Evolutionary conservation across 2,113 vertebrate genomes (phyloP), one percentile per base, ranked within the genome.

Genomic region (Taurulus bubalis): DNA sequence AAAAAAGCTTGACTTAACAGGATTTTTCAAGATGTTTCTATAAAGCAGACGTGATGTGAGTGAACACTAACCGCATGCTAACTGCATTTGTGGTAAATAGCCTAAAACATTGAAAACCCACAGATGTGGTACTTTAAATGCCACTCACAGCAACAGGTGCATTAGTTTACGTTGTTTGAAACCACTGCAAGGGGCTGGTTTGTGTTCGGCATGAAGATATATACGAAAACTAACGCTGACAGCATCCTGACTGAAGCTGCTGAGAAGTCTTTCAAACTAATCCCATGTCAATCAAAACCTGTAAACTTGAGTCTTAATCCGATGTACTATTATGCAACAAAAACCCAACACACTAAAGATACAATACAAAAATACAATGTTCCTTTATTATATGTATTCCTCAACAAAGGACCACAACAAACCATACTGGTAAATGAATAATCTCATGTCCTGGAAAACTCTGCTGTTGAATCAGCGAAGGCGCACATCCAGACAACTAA

Each of bases 371-470:
- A 87, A 89, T 89, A 86, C 88, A 90, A 82, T 86, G 70, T 87
- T 85, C 55, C 51, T 93, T 93, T 91, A 94, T 92, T 91, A 76
- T 88, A 86, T 75, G 66, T 74, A 68, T 64, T 89, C 86, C 86
- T 92, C 79, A 71, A 77, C 58, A 56, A 87, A 90, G 83, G 85
- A 32, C 30, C 30, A 91, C 60, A 70, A 84, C 75, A 88, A 88
- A 80, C 58, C 66, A 40, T 82, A 82, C 42, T 68, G 42, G 64
- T 85, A 59, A 84, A 64, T 80, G 63, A 87, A 82, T 73, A 75
- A 71, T 83, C 63, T 79, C 67, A 42, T 30, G 36, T 78, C 82
- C 71, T 71, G 36, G 42, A 30, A 47, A 75, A 66, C 51, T 32
- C 56, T 9, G 63, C 40, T 53, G 3, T 60, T 76, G 68, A 84